A percentile compares a stretch with the other conserved stretches of the same genome.
Evolutionary conservation across 1,140 invertebrate genomes (phyloP).

Genomic region (Dreissena polymorpha): DNA sequence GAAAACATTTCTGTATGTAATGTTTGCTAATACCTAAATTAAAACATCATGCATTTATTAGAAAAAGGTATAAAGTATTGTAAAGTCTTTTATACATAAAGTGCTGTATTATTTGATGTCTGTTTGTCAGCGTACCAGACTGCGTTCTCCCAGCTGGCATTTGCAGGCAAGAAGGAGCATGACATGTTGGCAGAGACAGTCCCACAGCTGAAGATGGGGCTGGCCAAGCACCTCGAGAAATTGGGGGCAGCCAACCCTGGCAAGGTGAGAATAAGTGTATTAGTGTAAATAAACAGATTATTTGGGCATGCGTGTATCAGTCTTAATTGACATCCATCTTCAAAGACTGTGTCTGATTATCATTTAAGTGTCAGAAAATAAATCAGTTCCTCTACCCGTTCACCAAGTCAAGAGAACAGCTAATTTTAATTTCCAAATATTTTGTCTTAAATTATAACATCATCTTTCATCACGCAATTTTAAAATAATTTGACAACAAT

Average conservation of each 20-base stretch:
- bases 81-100: too few species aligned
- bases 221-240: slow-evolving; percentile 86
- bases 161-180: slow-evolving; percentile 87
- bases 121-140: slow-evolving; percentile 88
- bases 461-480: too few species aligned
- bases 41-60: too few species aligned
- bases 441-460: too few species aligned
- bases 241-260: slow-evolving; percentile 84
- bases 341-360: not conserved
- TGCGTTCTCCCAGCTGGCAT: slow-evolving; percentile 92
- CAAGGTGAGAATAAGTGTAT: slow-evolving; percentile 79
- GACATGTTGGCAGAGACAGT: slow-evolving; percentile 87
- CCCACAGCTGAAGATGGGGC: slow-evolving; percentile 85
- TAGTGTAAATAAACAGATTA: not conserved
- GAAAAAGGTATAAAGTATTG: too few species aligned
- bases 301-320: not conserved
- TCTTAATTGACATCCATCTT: too few species aligned
- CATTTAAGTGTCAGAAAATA: not conserved
- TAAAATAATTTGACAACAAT: too few species aligned
- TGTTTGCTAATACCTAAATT: too few species aligned
- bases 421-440: too few species aligned
- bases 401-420: too few species aligned
- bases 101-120: not conserved
- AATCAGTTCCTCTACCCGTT: not conserved
- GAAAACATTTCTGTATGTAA: too few species aligned